Base-by-base conservation (phyloP, 1,140 invertebrate species). In the Dreissena polymorpha region DNA sequence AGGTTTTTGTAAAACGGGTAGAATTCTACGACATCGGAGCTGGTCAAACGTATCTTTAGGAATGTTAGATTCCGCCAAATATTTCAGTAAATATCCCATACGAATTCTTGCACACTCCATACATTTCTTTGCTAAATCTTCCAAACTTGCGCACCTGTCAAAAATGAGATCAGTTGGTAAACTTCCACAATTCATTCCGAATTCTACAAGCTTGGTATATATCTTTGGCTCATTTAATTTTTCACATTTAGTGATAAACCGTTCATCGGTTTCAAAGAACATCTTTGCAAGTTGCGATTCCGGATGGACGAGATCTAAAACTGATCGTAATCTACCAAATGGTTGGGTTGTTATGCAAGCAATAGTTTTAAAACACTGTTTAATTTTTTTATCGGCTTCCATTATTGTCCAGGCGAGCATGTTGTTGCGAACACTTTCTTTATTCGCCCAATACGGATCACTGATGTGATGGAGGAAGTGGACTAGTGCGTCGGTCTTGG, bases 261-360 rank as follows among this genome's bases (percentile, higher is more conserved):
- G 39, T 39, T 39, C 39, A 39, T 83, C 73, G 12, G 18, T 25
- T 39, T 21, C 49, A 25, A 39, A 7, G 68, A 83, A 83, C 55
- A 75, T 55, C 18, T 76, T 29, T n/a, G 64, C 70, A 23, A 85
- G 25, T 21, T 71, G 25, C 13, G 39, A n/a, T 12, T n/a, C 0
- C 55, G 83, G 70, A 25, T 70, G 18, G 14, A 86, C 71, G 0
- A 79, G 21, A 50, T 84, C 65, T n/a, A 21, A 60, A n/a, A 85
- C 74, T 64, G 29, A 39, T 29, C 68, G 50, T 27, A 84, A 67
- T 49, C n/a, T 16, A 23, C 74, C 68, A 27, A 49, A 49, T 23
- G 83, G 76, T 49, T 74, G 49, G 1, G 70, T 74, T 55, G 83
- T 75, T 49, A 81, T 83, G 50, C 84, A 82, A 39, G 29, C 14